Percentiles rank a stretch among this genome's conserved stretches.
phyloP scores from a whole-genome alignment of 2,888 invertebrate genomes.

The Alitta virens region DNA sequence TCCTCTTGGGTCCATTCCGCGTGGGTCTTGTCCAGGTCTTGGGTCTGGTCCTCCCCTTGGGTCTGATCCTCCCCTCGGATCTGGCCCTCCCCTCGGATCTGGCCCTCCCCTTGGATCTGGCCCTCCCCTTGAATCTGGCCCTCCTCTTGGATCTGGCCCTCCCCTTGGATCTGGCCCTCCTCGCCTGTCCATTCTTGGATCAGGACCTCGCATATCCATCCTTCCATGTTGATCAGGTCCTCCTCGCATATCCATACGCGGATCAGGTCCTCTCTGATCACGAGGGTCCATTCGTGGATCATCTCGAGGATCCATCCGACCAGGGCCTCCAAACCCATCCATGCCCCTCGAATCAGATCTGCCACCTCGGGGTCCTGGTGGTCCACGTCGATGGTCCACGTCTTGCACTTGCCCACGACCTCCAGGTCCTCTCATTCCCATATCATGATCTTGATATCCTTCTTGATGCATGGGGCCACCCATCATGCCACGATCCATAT shows the following conservation, averaged over 20 bases:
- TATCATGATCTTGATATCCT: not conserved
- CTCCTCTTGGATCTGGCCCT: not conserved
- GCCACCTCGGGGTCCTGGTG: not conserved
- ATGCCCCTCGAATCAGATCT: conserved; percentile 7
- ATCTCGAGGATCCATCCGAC: not conserved
- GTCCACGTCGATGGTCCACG: conserved; percentile 5
- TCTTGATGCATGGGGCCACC: conserved; percentile 9
- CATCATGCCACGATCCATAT: conserved; percentile 16
- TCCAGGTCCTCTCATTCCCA: conserved; percentile 1
- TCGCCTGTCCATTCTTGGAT: not conserved
- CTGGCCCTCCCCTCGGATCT: not conserved
- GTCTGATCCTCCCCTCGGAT: not conserved
- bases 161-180: not conserved
- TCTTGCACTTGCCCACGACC: conserved; percentile 1
- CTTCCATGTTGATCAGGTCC: not conserved
- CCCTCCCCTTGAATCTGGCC: not conserved
- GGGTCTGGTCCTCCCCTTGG: not conserved
- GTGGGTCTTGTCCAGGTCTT: not conserved
- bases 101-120: not conserved
- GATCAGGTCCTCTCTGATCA: not conserved
- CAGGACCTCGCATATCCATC: not conserved
- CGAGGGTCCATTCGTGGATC: not conserved
- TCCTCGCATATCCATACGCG: conserved; percentile 11
- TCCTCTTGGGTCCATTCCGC: not conserved
- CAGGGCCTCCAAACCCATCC: not conserved